Percentiles rank a stretch among this genome's conserved stretches.
Conservation (phyloP, 2,888 invertebrate species). For the Microctonus brassicae region DNA sequence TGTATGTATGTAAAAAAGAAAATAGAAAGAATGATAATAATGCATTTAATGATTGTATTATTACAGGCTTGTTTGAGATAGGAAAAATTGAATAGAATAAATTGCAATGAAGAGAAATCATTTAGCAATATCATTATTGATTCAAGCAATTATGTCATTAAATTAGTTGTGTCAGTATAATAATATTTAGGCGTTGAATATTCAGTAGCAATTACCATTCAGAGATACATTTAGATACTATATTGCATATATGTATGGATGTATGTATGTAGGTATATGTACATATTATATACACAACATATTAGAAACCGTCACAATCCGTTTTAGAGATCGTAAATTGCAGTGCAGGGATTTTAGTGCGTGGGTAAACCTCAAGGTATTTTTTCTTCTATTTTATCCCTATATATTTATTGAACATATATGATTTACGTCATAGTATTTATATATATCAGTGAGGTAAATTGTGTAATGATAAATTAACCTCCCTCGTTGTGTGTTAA, state of each 20-base stretch:
- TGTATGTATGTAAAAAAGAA: too few species aligned
- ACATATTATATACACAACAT: conserved; percentile 3
- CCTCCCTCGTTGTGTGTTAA: conserved; percentile 16
- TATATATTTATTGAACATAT: conserved; percentile 25
- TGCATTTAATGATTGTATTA: not conserved
- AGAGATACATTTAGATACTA: conserved; percentile 14
- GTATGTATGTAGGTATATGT: too few species aligned
- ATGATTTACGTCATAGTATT: conserved; percentile 29
- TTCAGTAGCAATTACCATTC: conserved; percentile 36
- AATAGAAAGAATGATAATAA: not conserved
- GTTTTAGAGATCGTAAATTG: conserved; percentile 28
- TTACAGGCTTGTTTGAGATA: not conserved
- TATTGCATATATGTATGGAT: too few species aligned
- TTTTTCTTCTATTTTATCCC: conserved; percentile 10
- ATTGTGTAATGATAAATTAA: conserved; percentile 21
- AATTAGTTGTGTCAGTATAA: conserved; percentile 11
- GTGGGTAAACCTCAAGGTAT: conserved; percentile 33
- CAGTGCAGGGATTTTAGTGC: conserved; percentile 1
- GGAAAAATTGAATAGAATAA: not conserved
- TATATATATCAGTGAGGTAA: conserved; percentile 1
- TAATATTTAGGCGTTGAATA: conserved; percentile 30
- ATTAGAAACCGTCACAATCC: not conserved
- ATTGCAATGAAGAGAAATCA: not conserved
- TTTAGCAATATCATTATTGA: conserved; percentile 2
- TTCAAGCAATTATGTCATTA: conserved; percentile 2